phyloP scores from a whole-genome alignment of 2,797 vertebrate species.

The Clarias platycephalus region DNA sequence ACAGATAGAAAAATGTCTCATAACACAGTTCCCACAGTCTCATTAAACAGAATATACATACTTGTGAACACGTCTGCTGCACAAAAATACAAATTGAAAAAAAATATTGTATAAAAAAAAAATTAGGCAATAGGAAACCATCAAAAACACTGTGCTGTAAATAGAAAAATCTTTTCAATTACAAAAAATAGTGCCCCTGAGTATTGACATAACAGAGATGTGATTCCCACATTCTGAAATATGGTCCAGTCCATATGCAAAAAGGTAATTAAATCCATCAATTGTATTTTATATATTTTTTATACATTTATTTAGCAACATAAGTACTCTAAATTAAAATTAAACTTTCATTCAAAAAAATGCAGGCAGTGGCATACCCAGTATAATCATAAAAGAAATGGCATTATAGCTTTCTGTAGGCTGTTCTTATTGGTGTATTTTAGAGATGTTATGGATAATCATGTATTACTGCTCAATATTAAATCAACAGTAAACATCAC shows the following conservation, averaged over 20 bases:
- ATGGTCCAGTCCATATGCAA: background rate
- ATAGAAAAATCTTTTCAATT: background rate
- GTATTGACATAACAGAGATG: background rate
- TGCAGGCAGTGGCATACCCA: background rate
- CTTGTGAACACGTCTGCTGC: background rate
- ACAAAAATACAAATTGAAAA: background rate
- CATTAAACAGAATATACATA: background rate
- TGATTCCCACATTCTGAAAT: background rate
- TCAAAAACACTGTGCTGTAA: background rate
- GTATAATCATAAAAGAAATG: background rate
- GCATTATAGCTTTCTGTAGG: background rate
- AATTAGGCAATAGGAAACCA: background rate
- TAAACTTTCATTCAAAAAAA: background rate
- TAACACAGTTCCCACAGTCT: background rate
- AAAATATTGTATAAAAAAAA: background rate
- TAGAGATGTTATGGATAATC: background rate
- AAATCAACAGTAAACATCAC: constrained; percentile 9
- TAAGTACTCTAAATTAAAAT: background rate
- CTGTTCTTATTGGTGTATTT: background rate
- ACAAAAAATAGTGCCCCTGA: background rate
- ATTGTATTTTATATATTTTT: background rate
- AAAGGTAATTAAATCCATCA: background rate
- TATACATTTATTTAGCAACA: background rate
- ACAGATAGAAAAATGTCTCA: background rate
- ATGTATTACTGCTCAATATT: constrained; percentile 7